These are phyloP conservation scores for Abramis brama DNA, from an alignment of 2,113 vertebrate species.

Conservation along the genomic window DNA sequence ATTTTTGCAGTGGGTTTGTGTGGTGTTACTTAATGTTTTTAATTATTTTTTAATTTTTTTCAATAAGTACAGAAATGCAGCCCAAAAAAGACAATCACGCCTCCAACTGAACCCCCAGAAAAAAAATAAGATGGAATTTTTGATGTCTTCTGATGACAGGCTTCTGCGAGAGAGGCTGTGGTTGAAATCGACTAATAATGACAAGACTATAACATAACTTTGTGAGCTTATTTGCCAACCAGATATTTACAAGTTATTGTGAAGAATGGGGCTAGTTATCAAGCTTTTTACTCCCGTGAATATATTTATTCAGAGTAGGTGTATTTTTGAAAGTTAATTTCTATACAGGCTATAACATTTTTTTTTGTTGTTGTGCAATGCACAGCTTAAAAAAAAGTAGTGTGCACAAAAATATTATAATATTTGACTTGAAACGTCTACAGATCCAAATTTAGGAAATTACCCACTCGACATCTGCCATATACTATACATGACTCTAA, in stretches of 20 bases:
- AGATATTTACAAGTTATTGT: neutral
- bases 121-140: conserved; percentile 42
- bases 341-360: neutral
- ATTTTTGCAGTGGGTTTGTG: neutral
- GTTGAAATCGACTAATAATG: neutral
- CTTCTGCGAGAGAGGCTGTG: conserved; percentile 20
- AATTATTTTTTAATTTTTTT: too few relatives aligned
- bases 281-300: neutral
- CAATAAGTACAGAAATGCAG: neutral
- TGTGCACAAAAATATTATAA: neutral
- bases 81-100: conserved; percentile 34
- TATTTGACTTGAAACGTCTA: conserved; percentile 13
- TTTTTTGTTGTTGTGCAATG: neutral
- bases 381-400: neutral
- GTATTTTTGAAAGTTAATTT: neutral
- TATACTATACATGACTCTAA: neutral
- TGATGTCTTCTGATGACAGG: conserved; percentile 42
- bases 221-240: neutral
- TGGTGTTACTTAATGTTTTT: too few relatives aligned
- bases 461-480: neutral
- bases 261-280: neutral
- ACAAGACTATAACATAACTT: neutral
- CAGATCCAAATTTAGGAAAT: conserved; percentile 26
- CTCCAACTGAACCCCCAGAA: neutral
- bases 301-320: neutral